Percentiles rank a stretch among this genome's conserved stretches.
Evolutionary conservation across 2,797 vertebrate species (phyloP).

Genomic region (Chrosomus eos): DNA sequence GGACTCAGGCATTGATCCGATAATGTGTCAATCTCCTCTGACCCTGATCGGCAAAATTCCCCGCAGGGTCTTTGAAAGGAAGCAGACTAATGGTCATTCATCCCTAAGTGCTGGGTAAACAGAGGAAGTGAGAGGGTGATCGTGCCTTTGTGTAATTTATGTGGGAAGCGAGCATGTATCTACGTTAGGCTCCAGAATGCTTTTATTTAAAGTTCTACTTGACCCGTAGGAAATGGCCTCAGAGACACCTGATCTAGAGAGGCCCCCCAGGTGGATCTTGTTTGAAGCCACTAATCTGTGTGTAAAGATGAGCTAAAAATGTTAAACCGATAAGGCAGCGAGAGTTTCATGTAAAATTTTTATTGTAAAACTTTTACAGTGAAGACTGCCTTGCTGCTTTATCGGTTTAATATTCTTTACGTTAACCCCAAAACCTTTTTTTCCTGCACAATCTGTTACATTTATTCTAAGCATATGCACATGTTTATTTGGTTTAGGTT

Average conservation of each 20-base stretch:
- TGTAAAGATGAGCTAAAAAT: not conserved
- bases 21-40: constrained; percentile 37
- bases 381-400: not conserved
- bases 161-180: constrained; percentile 58
- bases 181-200: constrained; percentile 51
- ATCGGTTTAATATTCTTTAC: not conserved
- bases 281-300: constrained; percentile 2
- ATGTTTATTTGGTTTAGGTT: constrained; percentile 23
- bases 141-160: constrained; percentile 63
- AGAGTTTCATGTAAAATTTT: not conserved
- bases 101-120: constrained; percentile 60
- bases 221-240: constrained; percentile 46
- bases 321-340: not conserved
- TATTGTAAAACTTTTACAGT: too few relatives aligned
- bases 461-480: not conserved
- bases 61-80: constrained; percentile 47
- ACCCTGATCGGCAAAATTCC: constrained; percentile 56
- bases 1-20: constrained; percentile 9
- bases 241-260: constrained; percentile 54
- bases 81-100: constrained; percentile 62
- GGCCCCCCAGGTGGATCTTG: constrained; percentile 38
- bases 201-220: constrained; percentile 56
- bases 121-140: constrained; percentile 59
- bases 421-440: not conserved
- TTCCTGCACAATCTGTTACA: not conserved